Conservation (phyloP, 1,140 invertebrate genomes). For the Micrasema longulum region DNA sequence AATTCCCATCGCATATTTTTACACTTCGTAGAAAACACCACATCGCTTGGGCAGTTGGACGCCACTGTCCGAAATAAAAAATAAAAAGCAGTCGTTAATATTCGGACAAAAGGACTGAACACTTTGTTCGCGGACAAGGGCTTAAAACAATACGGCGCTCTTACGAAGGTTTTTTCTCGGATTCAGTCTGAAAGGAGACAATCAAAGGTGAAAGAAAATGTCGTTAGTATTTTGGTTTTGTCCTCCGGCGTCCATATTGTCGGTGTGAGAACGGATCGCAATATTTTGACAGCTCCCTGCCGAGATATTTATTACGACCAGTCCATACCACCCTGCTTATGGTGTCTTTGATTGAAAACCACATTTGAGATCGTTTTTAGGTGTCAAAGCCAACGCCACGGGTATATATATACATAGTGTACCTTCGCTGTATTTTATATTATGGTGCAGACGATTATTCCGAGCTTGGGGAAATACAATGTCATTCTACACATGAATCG, state of each 20-base stretch:
- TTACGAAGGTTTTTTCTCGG: conserved; percentile 23
- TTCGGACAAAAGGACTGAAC: conserved; percentile 18
- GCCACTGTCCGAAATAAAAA: conserved; percentile 23
- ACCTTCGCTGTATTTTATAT: conserved; percentile 9
- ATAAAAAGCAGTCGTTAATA: conserved; percentile 35
- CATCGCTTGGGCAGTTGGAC: neutral
- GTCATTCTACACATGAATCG: no score
- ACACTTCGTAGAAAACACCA: no score
- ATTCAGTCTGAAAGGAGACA: conserved; percentile 36
- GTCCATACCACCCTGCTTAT: conserved; percentile 27
- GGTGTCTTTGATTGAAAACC: conserved; percentile 34
- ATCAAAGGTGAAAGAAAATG: conserved; percentile 39
- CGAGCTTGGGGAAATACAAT: no score
- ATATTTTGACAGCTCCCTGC: conserved; percentile 54
- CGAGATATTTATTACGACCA: conserved; percentile 50
- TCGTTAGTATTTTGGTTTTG: conserved; percentile 52
- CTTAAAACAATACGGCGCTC: conserved; percentile 38
- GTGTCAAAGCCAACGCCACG: conserved; percentile 22
- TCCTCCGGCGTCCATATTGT: conserved; percentile 47
- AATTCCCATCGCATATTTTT: no score
- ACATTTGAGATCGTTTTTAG: conserved; percentile 25
- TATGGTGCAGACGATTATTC: neutral
- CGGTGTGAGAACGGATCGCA: conserved; percentile 46
- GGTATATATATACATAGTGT: neutral
- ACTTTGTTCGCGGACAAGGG: conserved; percentile 31